phyloP scores from a whole-genome alignment of 2,797 vertebrate species.

The Simalia tracyae region DNA sequence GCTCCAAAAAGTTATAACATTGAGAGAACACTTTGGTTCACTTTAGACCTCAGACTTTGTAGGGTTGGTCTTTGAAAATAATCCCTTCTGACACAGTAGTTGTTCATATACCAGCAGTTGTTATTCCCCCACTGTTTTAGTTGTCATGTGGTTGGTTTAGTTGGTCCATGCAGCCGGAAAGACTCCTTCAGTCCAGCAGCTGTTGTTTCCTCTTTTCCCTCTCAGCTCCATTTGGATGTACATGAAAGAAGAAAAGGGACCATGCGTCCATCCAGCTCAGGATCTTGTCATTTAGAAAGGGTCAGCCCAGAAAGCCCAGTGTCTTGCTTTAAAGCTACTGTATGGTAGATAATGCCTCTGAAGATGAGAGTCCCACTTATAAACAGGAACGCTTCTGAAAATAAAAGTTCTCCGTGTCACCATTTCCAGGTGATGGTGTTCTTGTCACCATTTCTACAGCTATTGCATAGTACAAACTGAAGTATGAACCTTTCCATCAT shows the following conservation, averaged over 20 bases:
- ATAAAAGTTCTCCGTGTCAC: too few species aligned
- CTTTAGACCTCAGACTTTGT: not conserved
- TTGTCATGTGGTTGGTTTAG: too few species aligned
- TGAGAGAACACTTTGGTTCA: not conserved
- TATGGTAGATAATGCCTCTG: too few species aligned
- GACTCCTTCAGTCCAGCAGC: not conserved
- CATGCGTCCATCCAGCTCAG: not conserved
- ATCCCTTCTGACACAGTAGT: not conserved
- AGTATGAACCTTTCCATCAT: too few species aligned
- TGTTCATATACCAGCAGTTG: not conserved
- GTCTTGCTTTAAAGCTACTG: too few species aligned
- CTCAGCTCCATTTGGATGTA: not conserved
- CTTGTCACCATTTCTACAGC: too few species aligned
- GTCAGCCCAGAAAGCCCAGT: too few species aligned
- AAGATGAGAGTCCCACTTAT: too few species aligned
- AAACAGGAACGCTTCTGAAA: too few species aligned
- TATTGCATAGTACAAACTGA: too few species aligned
- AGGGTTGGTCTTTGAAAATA: not conserved
- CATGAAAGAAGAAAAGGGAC: not conserved
- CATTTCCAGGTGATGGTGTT: too few species aligned
- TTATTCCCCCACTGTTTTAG: not conserved
- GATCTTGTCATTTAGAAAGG: too few species aligned
- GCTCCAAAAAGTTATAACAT: conserved; percentile 8
- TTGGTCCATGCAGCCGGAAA: not conserved
- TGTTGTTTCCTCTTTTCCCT: not conserved